A percentile compares a stretch with the other conserved stretches of the same genome.
Evolutionary conservation across 2,113 vertebrate genomes (phyloP).

Genomic region (Peromyscus californicus): DNA sequence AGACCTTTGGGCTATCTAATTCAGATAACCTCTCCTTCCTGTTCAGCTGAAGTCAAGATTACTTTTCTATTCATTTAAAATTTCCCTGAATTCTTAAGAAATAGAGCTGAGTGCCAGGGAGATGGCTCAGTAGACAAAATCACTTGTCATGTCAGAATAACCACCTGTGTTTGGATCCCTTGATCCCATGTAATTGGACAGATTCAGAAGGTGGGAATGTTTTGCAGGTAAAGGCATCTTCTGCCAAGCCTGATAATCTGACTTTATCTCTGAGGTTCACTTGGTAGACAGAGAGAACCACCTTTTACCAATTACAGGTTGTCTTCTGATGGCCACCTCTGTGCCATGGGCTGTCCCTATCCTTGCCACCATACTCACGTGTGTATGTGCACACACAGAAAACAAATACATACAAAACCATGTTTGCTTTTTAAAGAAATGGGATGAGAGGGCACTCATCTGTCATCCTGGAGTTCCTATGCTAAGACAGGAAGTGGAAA

Average conservation of each 20-base stretch:
- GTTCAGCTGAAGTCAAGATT: background rate
- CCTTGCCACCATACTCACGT: background rate
- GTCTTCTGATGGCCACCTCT: background rate
- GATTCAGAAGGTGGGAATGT: background rate
- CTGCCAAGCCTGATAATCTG: background rate
- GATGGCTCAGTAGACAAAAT: background rate
- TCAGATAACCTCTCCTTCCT: background rate
- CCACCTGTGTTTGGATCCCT: background rate
- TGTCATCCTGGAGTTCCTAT: background rate
- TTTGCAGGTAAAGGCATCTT: background rate
- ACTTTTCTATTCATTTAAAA: background rate
- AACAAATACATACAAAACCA: background rate
- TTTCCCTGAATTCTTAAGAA: slow-evolving; percentile 16
- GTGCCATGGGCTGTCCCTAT: background rate
- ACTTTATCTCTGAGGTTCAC: background rate
- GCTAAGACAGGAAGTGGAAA: background rate
- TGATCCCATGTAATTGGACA: too few relatives aligned
- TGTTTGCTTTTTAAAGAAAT: background rate
- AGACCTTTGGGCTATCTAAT: background rate
- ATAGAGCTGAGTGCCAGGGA: background rate
- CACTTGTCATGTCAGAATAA: background rate
- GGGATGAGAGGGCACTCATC: background rate
- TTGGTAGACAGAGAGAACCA: background rate
- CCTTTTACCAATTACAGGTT: background rate
- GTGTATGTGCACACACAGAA: background rate